Evolutionary conservation across 2,797 vertebrate genomes (phyloP), one percentile per base, ranked within the genome.

Genomic region (Xyrichtys novacula): DNA sequence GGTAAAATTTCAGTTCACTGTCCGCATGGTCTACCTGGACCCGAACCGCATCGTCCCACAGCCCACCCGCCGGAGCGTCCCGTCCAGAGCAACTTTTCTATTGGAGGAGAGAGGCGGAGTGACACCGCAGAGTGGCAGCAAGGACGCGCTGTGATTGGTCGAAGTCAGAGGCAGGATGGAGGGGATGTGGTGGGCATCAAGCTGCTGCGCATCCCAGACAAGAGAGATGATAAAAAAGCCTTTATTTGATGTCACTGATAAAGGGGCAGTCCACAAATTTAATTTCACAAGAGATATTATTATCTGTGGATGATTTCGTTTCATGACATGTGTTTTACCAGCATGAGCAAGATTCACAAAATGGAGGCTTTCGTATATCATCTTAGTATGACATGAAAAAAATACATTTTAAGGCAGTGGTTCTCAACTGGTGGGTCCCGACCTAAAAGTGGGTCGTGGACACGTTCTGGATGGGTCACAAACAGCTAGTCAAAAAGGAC

Each of bases 81-180:
- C 71, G 74, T 85, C 48, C 70, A 44, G 55, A 8, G 9, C 52
- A 88, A 91, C 88, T 90, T 90, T 91, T 87, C 90, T 86, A 93
- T 93, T 93, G 93, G 93, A 65, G 48, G 84, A 82, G 8, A 71
- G 61, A 4, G n/a, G 54, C 36, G 52, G 86, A 86, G 50, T 61
- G 80, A 44, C 85, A 71, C 26, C 52, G 40, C 20, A 23, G 36
- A 38, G 36, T 10, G 68, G 78, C 19, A 19, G 74, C 14, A 42
- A 65, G 70, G 57, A 50, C 6, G 73, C 15, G 31, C 71, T 67
- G 53, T 12, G 72, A 87, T 85, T 91, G 88, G 91, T 87, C 70
- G 58, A 36, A 5, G n/a, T n/a, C 14, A 42, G 67, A 22, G 28
- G 48, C 48, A 53, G 67, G 76, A 77, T 66, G 84, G 42, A 83